These are phyloP conservation scores for Podotricha telesiphe DNA, from an alignment of 2,888 invertebrate genomes.

Conservation along the genomic window DNA sequence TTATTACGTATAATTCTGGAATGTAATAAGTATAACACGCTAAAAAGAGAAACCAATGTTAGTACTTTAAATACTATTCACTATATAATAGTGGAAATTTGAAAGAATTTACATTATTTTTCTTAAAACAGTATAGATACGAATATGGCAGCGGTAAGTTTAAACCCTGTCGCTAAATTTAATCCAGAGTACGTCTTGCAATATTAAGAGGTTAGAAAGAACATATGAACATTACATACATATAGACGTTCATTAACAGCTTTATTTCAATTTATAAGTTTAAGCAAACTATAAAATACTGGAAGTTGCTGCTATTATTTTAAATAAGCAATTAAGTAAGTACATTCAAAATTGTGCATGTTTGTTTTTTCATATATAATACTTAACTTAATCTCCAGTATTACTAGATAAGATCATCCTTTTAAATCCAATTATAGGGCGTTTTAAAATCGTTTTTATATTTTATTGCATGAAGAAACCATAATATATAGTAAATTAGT, in stretches of 20 bases:
- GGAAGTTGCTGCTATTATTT: background rate
- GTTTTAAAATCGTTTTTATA: background rate
- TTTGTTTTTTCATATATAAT: background rate
- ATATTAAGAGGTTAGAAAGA: background rate
- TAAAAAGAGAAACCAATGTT: conserved; percentile 53
- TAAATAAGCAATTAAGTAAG: background rate
- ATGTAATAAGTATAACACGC: conserved; percentile 70
- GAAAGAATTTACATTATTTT: conserved; percentile 17
- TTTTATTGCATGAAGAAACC: too few relatives aligned
- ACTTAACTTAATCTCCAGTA: background rate
- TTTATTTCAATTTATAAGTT: background rate
- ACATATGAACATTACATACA: background rate
- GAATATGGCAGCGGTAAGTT: conserved; percentile 19
- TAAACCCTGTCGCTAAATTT: background rate
- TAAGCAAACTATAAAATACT: conserved; percentile 13
- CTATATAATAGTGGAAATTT: conserved; percentile 43
- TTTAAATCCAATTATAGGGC: background rate
- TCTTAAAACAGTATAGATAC: conserved; percentile 11
- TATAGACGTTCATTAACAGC: background rate
- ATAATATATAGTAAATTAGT: too few relatives aligned
- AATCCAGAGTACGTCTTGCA: conserved; percentile 1
- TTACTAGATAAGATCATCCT: background rate
- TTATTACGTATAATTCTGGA: conserved; percentile 58
- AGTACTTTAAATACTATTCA: conserved; percentile 54
- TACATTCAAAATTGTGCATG: conserved; percentile 1